Evolutionary conservation across 2,888 invertebrate species (phyloP).

Genomic region (Xestia c-nigrum): DNA sequence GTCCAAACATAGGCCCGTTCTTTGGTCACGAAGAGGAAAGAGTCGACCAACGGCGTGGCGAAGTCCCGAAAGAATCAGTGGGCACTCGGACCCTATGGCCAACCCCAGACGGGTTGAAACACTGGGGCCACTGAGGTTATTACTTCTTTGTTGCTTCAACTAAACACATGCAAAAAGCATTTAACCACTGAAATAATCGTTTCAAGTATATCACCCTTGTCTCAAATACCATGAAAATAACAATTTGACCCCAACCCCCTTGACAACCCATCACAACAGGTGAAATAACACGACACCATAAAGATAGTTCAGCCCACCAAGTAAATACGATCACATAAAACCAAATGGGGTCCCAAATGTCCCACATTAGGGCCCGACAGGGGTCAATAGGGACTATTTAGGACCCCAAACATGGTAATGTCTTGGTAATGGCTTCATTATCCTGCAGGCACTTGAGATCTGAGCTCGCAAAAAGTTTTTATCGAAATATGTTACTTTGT

Average conservation of each 20-base stretch:
- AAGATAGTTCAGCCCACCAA: slow-evolving; percentile 55
- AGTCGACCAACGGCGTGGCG: too few species aligned
- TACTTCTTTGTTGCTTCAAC: background rate
- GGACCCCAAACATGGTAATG: slow-evolving; percentile 56
- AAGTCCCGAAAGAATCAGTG: too few species aligned
- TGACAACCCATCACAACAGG: slow-evolving; percentile 25
- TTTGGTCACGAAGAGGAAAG: too few species aligned
- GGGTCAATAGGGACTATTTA: slow-evolving; percentile 66
- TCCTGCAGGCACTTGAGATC: slow-evolving; percentile 45
- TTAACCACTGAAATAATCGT: background rate
- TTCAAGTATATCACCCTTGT: background rate
- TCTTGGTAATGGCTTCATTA: slow-evolving; percentile 62
- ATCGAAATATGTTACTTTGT: slow-evolving; percentile 27
- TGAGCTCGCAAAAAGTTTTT: slow-evolving; percentile 37
- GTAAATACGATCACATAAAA: slow-evolving; percentile 68
- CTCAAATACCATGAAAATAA: background rate
- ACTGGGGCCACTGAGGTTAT: background rate
- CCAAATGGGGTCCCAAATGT: slow-evolving; percentile 61
- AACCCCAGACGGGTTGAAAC: too few species aligned
- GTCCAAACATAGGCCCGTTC: too few species aligned
- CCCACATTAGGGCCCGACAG: slow-evolving; percentile 58
- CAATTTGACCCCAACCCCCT: slow-evolving; percentile 5
- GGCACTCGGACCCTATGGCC: too few species aligned
- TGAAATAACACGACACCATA: slow-evolving; percentile 41
- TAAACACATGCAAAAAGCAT: background rate